Conservation (phyloP, 2,113 vertebrate species). For the Castor canadensis region DNA sequence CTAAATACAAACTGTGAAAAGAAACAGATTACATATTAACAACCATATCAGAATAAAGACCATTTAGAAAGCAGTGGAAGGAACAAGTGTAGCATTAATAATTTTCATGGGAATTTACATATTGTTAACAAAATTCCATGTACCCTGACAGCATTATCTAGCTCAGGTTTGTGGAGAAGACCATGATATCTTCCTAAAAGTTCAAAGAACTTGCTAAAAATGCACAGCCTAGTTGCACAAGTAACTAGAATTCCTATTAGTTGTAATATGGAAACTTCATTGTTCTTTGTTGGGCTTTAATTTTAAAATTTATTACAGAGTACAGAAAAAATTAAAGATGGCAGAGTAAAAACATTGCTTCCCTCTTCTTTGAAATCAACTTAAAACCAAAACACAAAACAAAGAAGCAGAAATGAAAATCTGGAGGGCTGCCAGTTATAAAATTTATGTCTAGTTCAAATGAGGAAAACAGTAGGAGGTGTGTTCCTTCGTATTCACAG, state of each 20-base stretch:
- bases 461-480: not conserved
- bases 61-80: constrained; percentile 29
- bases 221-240: not conserved
- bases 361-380: constrained; percentile 11
- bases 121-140: not conserved
- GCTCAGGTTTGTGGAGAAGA: not conserved
- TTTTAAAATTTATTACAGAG: constrained; percentile 31
- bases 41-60: not conserved
- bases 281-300: constrained; percentile 36
- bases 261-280: not conserved
- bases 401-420: constrained; percentile 38
- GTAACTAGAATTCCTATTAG: not conserved
- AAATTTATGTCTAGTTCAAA: not conserved
- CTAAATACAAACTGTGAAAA: not conserved
- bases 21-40: constrained; percentile 52
- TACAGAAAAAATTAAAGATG: constrained; percentile 1
- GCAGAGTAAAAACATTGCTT: not conserved
- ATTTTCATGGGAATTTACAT: not conserved
- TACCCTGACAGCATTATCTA: not conserved
- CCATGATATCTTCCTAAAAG: not conserved
- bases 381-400: constrained; percentile 49
- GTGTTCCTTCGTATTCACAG: not conserved
- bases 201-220: not conserved
- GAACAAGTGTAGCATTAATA: not conserved
- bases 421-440: not conserved